phyloP scores from a whole-genome alignment of 1,140 invertebrate species.

The Heliconius himera region DNA sequence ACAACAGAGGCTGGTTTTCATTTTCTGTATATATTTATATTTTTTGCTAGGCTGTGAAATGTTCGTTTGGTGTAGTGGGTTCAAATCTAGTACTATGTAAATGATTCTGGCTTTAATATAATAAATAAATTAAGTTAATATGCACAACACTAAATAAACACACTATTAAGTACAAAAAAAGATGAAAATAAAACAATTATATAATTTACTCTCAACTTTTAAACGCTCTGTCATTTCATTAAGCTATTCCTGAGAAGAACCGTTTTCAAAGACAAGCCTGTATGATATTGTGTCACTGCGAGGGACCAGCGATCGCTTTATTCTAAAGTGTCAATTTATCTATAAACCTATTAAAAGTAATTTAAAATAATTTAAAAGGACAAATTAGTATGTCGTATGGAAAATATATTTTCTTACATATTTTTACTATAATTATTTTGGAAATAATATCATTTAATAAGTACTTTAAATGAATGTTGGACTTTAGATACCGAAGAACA shows the following conservation, averaged over 20 bases:
- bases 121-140: no score
- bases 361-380: not conserved
- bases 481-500: no score
- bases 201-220: not conserved
- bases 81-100: no score
- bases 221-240: not conserved
- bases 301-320: conserved; percentile 21
- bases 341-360: not conserved
- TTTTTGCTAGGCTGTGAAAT: not conserved
- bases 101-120: no score
- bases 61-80: no score
- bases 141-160: no score
- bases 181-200: not conserved
- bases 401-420: no score
- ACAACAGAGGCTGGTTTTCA: not conserved
- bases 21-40: conserved; percentile 1
- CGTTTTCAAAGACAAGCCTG: conserved; percentile 33
- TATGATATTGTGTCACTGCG: conserved; percentile 32
- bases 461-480: no score
- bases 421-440: no score
- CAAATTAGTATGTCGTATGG: no score
- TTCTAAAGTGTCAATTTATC: conserved; percentile 1
- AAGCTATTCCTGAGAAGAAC: conserved; percentile 18
- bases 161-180: not conserved
- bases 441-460: no score